Evolutionary conservation across 1,140 invertebrate species (phyloP), one percentile per base, ranked within the genome.

Genomic region (Drosophila aff.): DNA sequence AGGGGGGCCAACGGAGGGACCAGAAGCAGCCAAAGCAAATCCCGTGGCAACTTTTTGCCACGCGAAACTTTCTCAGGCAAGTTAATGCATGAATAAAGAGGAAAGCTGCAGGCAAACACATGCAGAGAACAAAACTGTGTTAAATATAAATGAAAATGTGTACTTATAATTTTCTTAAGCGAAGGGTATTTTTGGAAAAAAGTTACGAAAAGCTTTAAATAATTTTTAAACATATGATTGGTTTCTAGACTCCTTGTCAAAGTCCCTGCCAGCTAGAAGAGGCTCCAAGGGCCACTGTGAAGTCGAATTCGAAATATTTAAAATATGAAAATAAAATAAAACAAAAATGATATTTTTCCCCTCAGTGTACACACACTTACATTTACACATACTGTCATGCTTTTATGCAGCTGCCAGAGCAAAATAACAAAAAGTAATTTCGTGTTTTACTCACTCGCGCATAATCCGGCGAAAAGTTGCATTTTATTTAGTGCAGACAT

Each of bases 11-110:
- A 16, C 4, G 26, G 59, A 15, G 74, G 18, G 21, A 9, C 31
- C 11, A 26, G 36, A 33, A 50, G 55, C 58, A 63, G 64, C 63
- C 55, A 77, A 79, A 71, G 61, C 83, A 87, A 82, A 82, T 82
- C 63, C 75, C 69, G 47, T 69, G 60, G 66, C 77, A 83, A 84
- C 81, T 81, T 83, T 83, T 83, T 61, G 67, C 80, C 58, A 77
- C 82, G 83, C 80, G 67, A 82, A 86, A 86, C 83, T 86, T 86
- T 87, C 83, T 86, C 79, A 77, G 71, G 71, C 64, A 87, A 86
- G 76, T 87, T 86, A 82, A 86, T 86, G 83, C 83, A 83, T 83
- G 81, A 83, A 83, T 83, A 83, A 84, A 83, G 76, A 83, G 81
- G 76, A 83, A 83, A 84, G 76, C 81, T 81, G 64, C 81, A 84